Conservation (phyloP, 2,797 vertebrate species). For the Cryptoblepharus egeriae region DNA sequence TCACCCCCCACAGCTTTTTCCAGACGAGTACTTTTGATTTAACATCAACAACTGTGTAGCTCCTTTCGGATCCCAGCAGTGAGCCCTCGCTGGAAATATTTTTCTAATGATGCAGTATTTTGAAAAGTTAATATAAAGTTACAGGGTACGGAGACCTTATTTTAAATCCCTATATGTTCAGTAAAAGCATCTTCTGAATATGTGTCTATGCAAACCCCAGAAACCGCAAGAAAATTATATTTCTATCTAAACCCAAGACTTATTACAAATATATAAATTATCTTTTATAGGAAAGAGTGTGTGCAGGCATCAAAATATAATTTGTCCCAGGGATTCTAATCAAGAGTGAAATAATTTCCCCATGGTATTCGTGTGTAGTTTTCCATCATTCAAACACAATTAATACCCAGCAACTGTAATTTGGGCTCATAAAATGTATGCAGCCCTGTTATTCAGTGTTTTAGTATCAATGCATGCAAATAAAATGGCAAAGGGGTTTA, state of each 20-base stretch:
- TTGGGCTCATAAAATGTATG: slow-evolving; percentile 10
- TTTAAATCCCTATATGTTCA: neutral
- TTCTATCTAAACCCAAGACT: neutral
- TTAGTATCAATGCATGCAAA: neutral
- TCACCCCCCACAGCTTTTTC: neutral
- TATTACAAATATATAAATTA: slow-evolving; percentile 23
- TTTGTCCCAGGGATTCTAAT: slow-evolving; percentile 29
- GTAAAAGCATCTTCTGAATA: neutral
- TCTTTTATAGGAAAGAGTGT: neutral
- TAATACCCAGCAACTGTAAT: slow-evolving; percentile 31
- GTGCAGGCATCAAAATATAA: neutral
- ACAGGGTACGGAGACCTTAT: neutral
- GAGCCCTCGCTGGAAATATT: neutral
- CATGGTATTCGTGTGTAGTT: neutral
- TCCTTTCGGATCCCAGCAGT: neutral
- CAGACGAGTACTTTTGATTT: neutral
- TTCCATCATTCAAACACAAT: slow-evolving; percentile 29
- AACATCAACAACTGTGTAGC: neutral
- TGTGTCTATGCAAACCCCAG: neutral
- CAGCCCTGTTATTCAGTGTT: slow-evolving; percentile 12
- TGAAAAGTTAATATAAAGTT: neutral
- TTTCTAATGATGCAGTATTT: neutral
- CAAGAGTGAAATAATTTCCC: slow-evolving; percentile 34
- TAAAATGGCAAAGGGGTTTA: slow-evolving; percentile 6
- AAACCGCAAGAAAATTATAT: neutral